Evolutionary conservation across 1,140 invertebrate genomes (phyloP).

Genomic region (Diuraphis noxia): DNA sequence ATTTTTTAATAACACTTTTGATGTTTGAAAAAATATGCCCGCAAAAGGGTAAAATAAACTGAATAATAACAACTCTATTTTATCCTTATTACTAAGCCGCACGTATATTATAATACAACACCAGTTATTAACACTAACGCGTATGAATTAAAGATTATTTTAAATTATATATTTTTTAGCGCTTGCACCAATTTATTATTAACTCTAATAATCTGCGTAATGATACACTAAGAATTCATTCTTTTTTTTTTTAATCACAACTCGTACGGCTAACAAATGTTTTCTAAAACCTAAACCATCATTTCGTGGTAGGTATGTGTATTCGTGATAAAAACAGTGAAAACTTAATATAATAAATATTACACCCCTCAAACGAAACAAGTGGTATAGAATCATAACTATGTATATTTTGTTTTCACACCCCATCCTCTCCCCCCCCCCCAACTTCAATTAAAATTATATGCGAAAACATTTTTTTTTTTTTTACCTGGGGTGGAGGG

Average conservation of each 20-base stretch:
- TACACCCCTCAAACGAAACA: background rate
- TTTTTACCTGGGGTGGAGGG: too few species aligned
- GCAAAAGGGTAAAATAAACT: background rate
- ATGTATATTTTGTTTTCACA: background rate
- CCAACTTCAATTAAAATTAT: background rate
- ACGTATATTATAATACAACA: background rate
- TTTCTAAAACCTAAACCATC: background rate
- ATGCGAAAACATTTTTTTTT: background rate
- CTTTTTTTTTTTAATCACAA: conserved; percentile 3
- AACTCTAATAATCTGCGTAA: background rate
- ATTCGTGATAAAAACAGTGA: background rate
- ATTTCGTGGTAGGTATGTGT: background rate
- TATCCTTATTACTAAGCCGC: background rate
- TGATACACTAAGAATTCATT: background rate
- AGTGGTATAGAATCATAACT: too few species aligned
- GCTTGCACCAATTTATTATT: background rate
- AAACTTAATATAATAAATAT: background rate
- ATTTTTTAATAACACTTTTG: background rate
- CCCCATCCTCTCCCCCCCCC: too few species aligned
- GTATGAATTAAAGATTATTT: background rate
- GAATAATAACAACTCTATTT: background rate
- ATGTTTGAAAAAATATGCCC: background rate
- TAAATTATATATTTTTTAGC: background rate
- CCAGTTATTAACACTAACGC: background rate
- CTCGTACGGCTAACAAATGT: background rate